A percentile compares a stretch with the other conserved stretches of the same genome.
These are phyloP conservation scores for Scrobipalpa costella DNA, from an alignment of 2,888 invertebrate species.

Conservation along the genomic window DNA sequence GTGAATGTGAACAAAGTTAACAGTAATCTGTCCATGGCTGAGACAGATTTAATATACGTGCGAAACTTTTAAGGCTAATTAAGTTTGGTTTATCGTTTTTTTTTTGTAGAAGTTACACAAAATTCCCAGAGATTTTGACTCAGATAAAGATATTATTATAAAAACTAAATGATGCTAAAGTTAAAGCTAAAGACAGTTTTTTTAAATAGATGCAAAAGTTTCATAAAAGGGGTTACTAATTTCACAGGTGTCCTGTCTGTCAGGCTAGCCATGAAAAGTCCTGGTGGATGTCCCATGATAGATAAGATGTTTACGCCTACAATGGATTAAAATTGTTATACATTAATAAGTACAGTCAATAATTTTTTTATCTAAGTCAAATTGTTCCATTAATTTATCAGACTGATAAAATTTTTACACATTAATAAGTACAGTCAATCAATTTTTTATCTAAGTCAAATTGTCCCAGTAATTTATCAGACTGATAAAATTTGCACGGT, in stretches of 20 bases:
- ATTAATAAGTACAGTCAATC: not conserved
- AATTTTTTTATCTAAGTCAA: not conserved
- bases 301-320: too few relatives aligned
- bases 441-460: not conserved
- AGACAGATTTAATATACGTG: conserved; percentile 6
- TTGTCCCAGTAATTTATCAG: not conserved
- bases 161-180: too few relatives aligned
- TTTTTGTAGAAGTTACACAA: not conserved
- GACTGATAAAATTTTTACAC: not conserved
- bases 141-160: not conserved
- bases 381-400: not conserved
- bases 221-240: too few relatives aligned
- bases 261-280: too few relatives aligned
- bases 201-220: too few relatives aligned
- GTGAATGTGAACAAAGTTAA: conserved; percentile 14
- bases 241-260: too few relatives aligned
- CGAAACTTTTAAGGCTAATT: not conserved
- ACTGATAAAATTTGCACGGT: not conserved
- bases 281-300: too few relatives aligned
- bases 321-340: too few relatives aligned
- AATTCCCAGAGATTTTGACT: not conserved
- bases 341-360: not conserved
- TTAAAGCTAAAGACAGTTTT: too few relatives aligned
- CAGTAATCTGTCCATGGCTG: not conserved
- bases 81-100: not conserved